Evolutionary conservation across 2,113 vertebrate species (phyloP).

Genomic region (Gymnobelideus leadbeateri): DNA sequence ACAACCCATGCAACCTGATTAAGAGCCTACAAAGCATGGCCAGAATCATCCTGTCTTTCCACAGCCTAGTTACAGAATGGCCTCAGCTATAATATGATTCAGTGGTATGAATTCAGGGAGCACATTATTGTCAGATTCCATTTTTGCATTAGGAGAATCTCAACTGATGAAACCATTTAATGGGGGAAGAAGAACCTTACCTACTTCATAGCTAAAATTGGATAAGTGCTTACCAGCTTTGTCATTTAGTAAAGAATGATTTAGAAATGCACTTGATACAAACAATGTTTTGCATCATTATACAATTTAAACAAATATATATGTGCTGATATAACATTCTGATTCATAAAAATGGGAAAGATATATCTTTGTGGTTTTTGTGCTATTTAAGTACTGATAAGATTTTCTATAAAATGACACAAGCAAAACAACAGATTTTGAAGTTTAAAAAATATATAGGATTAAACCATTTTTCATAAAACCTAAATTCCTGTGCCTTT

Average conservation of each 20-base stretch:
- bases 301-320: background rate
- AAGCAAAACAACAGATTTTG: background rate
- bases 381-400: background rate
- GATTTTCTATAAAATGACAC: conserved; percentile 1
- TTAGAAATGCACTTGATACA: background rate
- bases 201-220: background rate
- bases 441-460: background rate
- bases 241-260: background rate
- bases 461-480: background rate
- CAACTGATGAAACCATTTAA: background rate
- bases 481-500: background rate
- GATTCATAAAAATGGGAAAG: background rate
- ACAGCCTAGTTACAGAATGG: background rate
- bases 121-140: background rate
- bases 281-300: conserved; percentile 15
- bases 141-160: background rate
- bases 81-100: background rate
- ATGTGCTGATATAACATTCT: background rate
- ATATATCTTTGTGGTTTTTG: conserved; percentile 13
- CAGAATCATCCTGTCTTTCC: background rate
- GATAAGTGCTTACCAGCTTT: background rate
- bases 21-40: background rate
- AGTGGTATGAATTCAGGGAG: background rate
- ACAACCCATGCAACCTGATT: background rate
- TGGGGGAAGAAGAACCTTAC: background rate